Evolutionary conservation across 1,140 invertebrate species (phyloP).

Genomic region (Mactra quadrangularis): DNA sequence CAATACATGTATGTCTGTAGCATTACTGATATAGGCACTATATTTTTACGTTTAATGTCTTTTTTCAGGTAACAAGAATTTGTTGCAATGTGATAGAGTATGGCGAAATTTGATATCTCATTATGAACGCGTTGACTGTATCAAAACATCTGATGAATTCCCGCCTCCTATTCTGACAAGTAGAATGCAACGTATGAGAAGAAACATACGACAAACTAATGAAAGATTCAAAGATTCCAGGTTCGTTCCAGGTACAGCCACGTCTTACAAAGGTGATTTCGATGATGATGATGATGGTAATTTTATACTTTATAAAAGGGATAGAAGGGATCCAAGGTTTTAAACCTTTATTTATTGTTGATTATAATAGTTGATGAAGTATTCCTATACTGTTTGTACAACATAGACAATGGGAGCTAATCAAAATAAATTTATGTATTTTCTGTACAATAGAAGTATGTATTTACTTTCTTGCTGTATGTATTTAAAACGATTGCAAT

Average conservation of each 20-base stretch:
- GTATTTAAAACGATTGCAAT: no score
- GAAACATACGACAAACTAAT: neutral
- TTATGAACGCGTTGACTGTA: conserved; percentile 59
- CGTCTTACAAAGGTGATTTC: conserved; percentile 24
- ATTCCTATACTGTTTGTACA: no score
- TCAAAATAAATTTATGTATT: no score
- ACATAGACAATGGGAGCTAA: no score
- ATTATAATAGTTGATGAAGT: no score
- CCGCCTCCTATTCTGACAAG: conserved; percentile 44
- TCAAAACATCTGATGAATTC: conserved; percentile 53
- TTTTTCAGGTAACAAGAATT: conserved; percentile 62
- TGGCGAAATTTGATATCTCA: conserved; percentile 61
- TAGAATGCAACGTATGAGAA: conserved; percentile 15
- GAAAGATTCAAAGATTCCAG: neutral
- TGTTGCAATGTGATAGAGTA: conserved; percentile 61
- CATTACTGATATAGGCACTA: neutral
- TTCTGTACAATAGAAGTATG: no score
- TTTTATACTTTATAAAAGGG: no score
- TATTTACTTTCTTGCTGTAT: no score
- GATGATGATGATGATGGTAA: conserved; percentile 29
- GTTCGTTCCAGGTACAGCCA: conserved; percentile 30
- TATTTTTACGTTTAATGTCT: neutral
- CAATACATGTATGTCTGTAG: neutral
- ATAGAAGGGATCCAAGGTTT: no score
- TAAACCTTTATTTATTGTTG: no score